Base-by-base conservation (phyloP, 2,888 invertebrate genomes). In the Osedax frankpressi region DNA sequence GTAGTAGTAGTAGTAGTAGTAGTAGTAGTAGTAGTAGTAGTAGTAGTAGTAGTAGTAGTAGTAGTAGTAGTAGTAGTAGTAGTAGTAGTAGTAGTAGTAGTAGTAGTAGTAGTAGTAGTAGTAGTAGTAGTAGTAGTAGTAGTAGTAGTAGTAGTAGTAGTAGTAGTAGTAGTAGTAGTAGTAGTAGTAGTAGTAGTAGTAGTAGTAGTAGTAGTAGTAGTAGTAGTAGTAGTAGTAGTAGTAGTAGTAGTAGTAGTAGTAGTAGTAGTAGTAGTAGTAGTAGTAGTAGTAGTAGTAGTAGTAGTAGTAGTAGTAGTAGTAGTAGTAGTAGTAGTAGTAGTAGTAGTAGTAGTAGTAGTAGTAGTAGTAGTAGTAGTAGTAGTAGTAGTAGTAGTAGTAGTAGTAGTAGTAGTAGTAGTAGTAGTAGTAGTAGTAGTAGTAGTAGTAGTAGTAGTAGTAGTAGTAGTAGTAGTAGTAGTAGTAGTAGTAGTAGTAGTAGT, bases 341-440 rank as follows among this genome's bases (percentile, higher is more conserved):
- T 62, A 62, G 1, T 62, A 62, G 1, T 62, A 62, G 62, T 62
- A 62, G 1, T 62, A 62, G 62, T 62, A 62, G 68, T 26, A 68
- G 68, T 26, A 68, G 68, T 26, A 68, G 1, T 26, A 68, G 2
- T 26, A 68, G 68, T 26, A 68, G 1, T 26, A 68, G 2, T 26
- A 1, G 68, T 68, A 68, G 68, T 68, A 68, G 68, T 68, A 68
- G 0, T 68, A 1, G 68, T 68, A 68, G 68, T 68, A 68, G 68
- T 68, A 68, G 0, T 68, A 68, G 68, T 68, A 68, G 68, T 68
- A 68, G 1, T 68, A 68, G 2, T 68, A 68, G 68, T 68, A 68
- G 68, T 68, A 68, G 68, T 68, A 68, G 2, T 68, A 68, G 1
- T 68, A 68, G 68, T 68, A 68, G 68, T 26, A 68, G 68, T 26